Evolutionary conservation across 1,140 invertebrate genomes (phyloP).

Genomic region (Chlorops oryzae): DNA sequence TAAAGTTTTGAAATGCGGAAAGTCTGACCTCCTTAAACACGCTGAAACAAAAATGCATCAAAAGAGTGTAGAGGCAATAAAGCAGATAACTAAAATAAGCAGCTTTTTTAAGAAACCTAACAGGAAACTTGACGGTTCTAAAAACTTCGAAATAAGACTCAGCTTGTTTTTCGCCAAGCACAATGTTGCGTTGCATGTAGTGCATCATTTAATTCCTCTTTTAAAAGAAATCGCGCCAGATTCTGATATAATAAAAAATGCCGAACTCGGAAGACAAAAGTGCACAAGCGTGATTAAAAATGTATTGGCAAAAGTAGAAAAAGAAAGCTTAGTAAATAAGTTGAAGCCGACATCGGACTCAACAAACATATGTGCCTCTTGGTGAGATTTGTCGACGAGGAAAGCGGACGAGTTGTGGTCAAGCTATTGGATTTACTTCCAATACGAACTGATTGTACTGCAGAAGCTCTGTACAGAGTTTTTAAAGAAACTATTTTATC

Average conservation of each 20-base stretch:
- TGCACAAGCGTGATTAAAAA: neutral
- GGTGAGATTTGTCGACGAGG: neutral
- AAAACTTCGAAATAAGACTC: neutral
- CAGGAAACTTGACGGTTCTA: neutral
- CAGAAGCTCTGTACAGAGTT: neutral
- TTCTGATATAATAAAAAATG: neutral
- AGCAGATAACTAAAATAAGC: no score
- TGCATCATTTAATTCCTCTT: neutral
- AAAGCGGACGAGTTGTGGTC: neutral
- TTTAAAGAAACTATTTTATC: neutral
- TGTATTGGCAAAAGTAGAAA: neutral
- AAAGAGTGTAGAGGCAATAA: no score
- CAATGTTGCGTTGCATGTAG: neutral
- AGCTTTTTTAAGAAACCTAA: no score
- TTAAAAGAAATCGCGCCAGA: conserved; percentile 1
- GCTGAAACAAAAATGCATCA: no score
- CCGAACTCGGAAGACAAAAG: neutral
- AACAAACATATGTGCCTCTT: conserved; percentile 1
- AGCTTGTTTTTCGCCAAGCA: neutral
- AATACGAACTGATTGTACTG: conserved; percentile 1
- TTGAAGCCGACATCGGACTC: neutral
- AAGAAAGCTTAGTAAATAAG: neutral
- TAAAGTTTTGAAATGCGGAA: no score
- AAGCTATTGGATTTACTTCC: neutral
- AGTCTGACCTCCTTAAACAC: no score